Base-by-base conservation (phyloP, 2,888 invertebrate genomes). In the Drosophila prolongata region DNA sequence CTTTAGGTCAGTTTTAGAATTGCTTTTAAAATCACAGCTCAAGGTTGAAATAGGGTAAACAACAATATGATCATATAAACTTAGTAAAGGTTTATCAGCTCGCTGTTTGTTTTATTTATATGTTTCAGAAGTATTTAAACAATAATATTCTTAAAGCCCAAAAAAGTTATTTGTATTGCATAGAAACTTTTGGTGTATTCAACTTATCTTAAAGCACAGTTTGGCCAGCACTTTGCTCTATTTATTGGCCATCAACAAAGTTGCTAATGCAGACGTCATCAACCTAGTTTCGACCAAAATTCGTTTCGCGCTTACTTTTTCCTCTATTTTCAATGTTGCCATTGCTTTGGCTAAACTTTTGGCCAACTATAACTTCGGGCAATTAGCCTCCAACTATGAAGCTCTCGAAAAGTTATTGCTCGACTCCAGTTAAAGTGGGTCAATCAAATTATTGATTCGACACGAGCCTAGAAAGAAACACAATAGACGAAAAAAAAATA, bases 391-490 rank as follows among this genome's bases (percentile, higher is more conserved):
- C 14, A 56, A 43, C 44, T 37, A 58, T 16, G 34, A 50, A 46
- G 14, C 47, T 42, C 60, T 60, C 24, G 19, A 30, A 43, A 34
- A 54, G 19, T 58, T 49, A 53, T 34, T 43, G 42, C 54, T 30
- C 40, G 50, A 69, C 42, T 56, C 16, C 27, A 35, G 4, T 6
- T 16, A 62, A 70, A 75, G 65, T 75, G 70, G 75, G 75, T 75
- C 75, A 75, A 75, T 75, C 65, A 59, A 65, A 60, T 75, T 70
- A 75, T 75, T 65, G 70, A 75, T 75, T 75, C 52, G 27, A 37
- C 57, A 35, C 58, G 19, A 37, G 60, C 19, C 46, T 19, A 24
- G n/a, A 52, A 44, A 19, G 9, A 11, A 62, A 46, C 59, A 30
- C 19, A 49, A 30, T 14, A n/a, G 19, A 1, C 14, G 27, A 43